These are phyloP conservation scores for Cephonodes hylas DNA, from an alignment of 2,888 invertebrate genomes.

Conservation along the genomic window DNA sequence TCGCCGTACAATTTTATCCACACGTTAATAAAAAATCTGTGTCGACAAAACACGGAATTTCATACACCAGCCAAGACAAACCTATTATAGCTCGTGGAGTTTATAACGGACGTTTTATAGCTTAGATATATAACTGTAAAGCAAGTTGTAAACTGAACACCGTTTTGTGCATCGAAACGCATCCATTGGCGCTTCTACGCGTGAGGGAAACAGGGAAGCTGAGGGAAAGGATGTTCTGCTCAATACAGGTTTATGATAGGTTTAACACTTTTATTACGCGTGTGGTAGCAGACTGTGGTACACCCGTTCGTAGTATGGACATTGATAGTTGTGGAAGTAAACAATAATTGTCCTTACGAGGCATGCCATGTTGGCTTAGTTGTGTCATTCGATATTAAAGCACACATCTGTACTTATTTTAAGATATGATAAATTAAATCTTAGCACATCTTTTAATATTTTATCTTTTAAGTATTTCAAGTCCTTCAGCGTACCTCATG, in stretches of 20 bases:
- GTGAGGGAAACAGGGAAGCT: background rate
- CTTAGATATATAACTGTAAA: slow-evolving; percentile 20
- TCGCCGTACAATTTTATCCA: background rate
- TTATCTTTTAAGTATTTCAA: no score
- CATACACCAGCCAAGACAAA: background rate
- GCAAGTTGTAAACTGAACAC: slow-evolving; percentile 14
- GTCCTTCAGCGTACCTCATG: no score
- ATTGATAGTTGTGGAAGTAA: no score
- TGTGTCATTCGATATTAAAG: no score
- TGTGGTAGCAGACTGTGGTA: no score
- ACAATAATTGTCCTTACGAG: no score
- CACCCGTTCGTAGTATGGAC: no score
- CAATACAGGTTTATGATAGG: background rate
- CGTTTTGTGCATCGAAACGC: slow-evolving; percentile 4
- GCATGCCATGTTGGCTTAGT: no score
- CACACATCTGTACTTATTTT: no score
- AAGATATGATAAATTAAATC: no score
- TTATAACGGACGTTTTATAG: slow-evolving; percentile 22
- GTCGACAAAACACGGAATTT: background rate
- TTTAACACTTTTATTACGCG: background rate
- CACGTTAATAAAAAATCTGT: background rate
- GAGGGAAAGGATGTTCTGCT: background rate
- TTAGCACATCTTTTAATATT: no score
- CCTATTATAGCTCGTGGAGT: slow-evolving; percentile 13
- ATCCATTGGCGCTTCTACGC: background rate